Conservation (phyloP, 2,113 vertebrate genomes). For the Pipra filicauda region DNA sequence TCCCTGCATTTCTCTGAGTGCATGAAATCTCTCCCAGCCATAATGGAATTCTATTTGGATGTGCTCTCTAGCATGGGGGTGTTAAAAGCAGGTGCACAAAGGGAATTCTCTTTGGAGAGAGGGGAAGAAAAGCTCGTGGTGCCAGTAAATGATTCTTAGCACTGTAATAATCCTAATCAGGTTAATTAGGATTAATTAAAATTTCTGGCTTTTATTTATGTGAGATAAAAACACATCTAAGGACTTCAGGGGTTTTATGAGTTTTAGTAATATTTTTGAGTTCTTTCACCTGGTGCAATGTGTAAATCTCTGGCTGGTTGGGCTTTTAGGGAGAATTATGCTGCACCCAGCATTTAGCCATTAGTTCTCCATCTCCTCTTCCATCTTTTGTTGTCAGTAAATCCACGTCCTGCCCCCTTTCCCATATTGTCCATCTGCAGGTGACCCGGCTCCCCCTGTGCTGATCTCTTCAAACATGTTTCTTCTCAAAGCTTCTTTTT, state of each 20-base stretch:
- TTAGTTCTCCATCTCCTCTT: not conserved
- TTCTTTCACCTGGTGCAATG: not conserved
- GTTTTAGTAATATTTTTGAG: not conserved
- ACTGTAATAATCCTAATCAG: not conserved
- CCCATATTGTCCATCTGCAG: not conserved
- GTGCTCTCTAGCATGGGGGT: not conserved
- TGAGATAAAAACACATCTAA: not conserved
- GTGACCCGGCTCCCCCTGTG: not conserved
- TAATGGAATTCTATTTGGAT: not conserved
- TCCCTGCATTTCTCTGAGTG: not conserved
- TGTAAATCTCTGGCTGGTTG: not conserved
- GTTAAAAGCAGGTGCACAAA: conserved; percentile 35
- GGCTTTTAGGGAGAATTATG: not conserved
- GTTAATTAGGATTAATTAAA: conserved; percentile 23
- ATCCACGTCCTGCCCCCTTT: not conserved
- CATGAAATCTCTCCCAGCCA: not conserved
- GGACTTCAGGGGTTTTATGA: not conserved
- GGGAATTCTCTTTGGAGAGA: not conserved
- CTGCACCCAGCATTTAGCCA: not conserved
- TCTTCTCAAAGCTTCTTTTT: not conserved
- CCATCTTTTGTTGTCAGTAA: not conserved
- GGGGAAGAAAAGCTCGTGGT: not conserved
- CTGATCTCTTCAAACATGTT: not conserved
- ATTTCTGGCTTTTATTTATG: not conserved
- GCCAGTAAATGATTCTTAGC: not conserved